A percentile compares a stretch with the other conserved stretches of the same genome.
phyloP scores from a whole-genome alignment of 1,140 invertebrate species.

The Pseudomyrmex concolor region DNA sequence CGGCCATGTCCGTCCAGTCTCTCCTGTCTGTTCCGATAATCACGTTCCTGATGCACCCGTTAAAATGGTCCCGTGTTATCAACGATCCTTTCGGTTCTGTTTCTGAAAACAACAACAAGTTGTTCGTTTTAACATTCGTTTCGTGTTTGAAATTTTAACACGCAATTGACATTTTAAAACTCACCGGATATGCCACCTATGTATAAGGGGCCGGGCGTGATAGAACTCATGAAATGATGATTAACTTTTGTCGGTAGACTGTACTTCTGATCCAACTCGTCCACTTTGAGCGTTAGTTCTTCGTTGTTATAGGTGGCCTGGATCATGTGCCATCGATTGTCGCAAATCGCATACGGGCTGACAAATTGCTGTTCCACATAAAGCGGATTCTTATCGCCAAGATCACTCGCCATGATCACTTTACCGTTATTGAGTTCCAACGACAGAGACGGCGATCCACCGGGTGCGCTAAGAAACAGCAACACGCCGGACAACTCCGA shows the following conservation, averaged over 20 bases:
- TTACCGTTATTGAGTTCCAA: conserved; percentile 92
- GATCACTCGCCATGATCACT: conserved; percentile 90
- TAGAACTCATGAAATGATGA: conserved; percentile 76
- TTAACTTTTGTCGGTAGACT: conserved; percentile 84
- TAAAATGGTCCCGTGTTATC: conserved; percentile 92
- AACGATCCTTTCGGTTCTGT: conserved; percentile 88
- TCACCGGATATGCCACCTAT: conserved; percentile 94
- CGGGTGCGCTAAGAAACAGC: conserved; percentile 89
- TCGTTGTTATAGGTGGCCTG: conserved; percentile 90
- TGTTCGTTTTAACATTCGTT: conserved; percentile 4
- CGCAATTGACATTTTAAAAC: too few relatives aligned
- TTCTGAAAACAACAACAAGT: conserved; percentile 84
- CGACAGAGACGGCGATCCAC: conserved; percentile 89
- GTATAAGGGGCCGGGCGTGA: conserved; percentile 88
- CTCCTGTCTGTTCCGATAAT: conserved; percentile 88
- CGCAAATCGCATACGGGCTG: conserved; percentile 90
- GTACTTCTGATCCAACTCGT: conserved; percentile 87
- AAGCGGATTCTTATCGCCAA: conserved; percentile 87
- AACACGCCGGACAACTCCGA: conserved; percentile 92
- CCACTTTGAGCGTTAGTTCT: conserved; percentile 90
- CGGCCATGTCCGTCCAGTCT: conserved; percentile 94
- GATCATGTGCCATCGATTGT: conserved; percentile 95
- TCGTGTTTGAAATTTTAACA: too few relatives aligned
- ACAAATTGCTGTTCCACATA: conserved; percentile 87
- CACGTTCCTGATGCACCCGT: conserved; percentile 95